Percentiles rank a stretch among this genome's conserved stretches.
These are phyloP conservation scores for Ormyrus nitidulus DNA, from an alignment of 2,888 invertebrate genomes.

Conservation along the genomic window DNA sequence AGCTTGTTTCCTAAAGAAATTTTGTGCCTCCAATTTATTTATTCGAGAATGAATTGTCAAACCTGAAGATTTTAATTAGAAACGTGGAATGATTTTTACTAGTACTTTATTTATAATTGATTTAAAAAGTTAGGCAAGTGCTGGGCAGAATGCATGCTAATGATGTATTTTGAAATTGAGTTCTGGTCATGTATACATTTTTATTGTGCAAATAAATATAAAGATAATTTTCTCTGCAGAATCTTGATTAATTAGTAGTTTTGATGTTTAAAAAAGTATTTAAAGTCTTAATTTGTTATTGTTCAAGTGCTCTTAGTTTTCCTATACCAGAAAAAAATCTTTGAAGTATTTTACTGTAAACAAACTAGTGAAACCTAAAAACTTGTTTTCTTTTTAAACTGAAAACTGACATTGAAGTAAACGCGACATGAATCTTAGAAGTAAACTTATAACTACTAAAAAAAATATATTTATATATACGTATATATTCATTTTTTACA, in stretches of 20 bases:
- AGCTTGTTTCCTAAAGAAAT: constrained; percentile 16
- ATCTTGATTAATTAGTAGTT: not conserved
- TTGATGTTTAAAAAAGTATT: constrained; percentile 10
- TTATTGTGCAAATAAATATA: not conserved
- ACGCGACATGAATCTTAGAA: not conserved
- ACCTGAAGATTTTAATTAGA: constrained; percentile 13
- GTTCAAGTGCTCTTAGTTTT: constrained; percentile 5
- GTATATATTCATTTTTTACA: constrained; percentile 24
- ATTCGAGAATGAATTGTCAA: constrained; percentile 18
- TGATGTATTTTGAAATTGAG: constrained; percentile 20
- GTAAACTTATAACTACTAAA: constrained; percentile 26
- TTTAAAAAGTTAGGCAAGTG: constrained; percentile 46
- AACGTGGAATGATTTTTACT: constrained; percentile 33
- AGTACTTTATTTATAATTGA: constrained; percentile 17
- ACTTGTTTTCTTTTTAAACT: constrained; percentile 14
- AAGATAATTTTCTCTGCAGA: constrained; percentile 12
- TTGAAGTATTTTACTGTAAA: constrained; percentile 18
- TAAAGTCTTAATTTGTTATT: constrained; percentile 11
- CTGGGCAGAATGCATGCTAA: constrained; percentile 25
- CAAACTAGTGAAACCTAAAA: constrained; percentile 14
- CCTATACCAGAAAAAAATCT: constrained; percentile 9
- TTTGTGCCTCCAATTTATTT: constrained; percentile 37
- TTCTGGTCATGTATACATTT: constrained; percentile 6
- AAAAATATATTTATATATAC: constrained; percentile 16
- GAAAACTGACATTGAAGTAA: constrained; percentile 12